Evolutionary conservation across 2,888 invertebrate genomes (phyloP).

Genomic region (Agrypnus murinus): DNA sequence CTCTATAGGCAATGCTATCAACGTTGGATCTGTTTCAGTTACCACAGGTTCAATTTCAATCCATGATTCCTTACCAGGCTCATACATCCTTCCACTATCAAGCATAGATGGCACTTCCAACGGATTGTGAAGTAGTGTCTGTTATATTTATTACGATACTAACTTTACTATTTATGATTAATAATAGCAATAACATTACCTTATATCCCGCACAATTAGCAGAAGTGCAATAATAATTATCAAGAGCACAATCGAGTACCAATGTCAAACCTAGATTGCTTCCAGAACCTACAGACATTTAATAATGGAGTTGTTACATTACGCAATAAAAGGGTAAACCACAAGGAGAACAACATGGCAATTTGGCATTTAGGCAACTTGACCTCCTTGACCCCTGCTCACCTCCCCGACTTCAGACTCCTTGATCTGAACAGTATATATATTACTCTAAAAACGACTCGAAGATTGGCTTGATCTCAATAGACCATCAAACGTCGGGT

Average conservation of each 20-base stretch:
- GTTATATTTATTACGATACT: constrained; percentile 51
- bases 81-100: constrained; percentile 82
- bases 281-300: constrained; percentile 76
- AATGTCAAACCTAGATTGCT: constrained; percentile 83
- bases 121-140: constrained; percentile 87
- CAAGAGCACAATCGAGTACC: constrained; percentile 80
- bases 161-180: not conserved
- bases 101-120: constrained; percentile 87
- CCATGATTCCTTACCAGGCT: constrained; percentile 82
- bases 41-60: constrained; percentile 81
- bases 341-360: too few relatives aligned
- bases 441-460: too few relatives aligned
- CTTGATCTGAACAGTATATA: too few relatives aligned
- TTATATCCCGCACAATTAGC: constrained; percentile 74
- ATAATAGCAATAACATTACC: constrained; percentile 4
- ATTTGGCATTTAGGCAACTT: too few relatives aligned
- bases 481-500: too few relatives aligned
- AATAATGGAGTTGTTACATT: too few relatives aligned
- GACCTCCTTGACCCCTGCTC: too few relatives aligned
- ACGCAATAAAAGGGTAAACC: too few relatives aligned
- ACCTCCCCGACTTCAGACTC: too few relatives aligned
- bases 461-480: too few relatives aligned
- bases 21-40: constrained; percentile 75
- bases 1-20: constrained; percentile 76
- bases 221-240: constrained; percentile 87